phyloP scores from a whole-genome alignment of 2,113 vertebrate genomes.

The Hymenochirus boettgeri region DNA sequence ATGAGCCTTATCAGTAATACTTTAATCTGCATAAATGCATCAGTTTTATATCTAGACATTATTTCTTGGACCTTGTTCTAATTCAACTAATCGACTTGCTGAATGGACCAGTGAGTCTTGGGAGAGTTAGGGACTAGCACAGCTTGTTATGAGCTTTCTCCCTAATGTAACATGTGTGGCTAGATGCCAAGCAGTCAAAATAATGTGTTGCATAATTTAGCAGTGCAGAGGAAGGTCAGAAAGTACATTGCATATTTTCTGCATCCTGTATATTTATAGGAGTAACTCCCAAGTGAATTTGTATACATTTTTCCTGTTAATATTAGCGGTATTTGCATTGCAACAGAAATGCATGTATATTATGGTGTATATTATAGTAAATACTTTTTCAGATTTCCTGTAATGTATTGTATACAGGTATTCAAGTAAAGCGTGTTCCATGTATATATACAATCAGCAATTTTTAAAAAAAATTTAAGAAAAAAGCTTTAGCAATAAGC shows the following conservation, averaged over 20 bases:
- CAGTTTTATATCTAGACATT: constrained; percentile 6
- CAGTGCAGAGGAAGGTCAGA: constrained; percentile 35
- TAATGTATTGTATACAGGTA: no score
- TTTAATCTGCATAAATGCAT: constrained; percentile 1
- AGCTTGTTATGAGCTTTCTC: constrained; percentile 8
- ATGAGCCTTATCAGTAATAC: constrained; percentile 4
- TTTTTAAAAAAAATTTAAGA: no score
- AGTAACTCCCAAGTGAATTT: no score
- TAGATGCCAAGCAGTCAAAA: constrained; percentile 24
- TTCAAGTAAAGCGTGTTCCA: no score
- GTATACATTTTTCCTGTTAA: no score
- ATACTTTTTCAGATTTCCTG: no score
- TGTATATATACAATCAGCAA: no score
- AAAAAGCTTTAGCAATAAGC: no score
- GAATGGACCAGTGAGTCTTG: not conserved
- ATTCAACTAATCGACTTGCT: not conserved
- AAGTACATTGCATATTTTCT: constrained; percentile 11
- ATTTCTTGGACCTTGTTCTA: constrained; percentile 7
- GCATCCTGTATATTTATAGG: constrained; percentile 2
- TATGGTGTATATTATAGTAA: no score
- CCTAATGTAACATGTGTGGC: constrained; percentile 31
- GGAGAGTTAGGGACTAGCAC: constrained; percentile 1
- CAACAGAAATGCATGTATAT: no score
- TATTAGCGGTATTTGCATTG: no score
- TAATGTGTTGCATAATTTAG: constrained; percentile 39